phyloP scores from a whole-genome alignment of 2,888 invertebrate genomes.

The Diogma glabrata region DNA sequence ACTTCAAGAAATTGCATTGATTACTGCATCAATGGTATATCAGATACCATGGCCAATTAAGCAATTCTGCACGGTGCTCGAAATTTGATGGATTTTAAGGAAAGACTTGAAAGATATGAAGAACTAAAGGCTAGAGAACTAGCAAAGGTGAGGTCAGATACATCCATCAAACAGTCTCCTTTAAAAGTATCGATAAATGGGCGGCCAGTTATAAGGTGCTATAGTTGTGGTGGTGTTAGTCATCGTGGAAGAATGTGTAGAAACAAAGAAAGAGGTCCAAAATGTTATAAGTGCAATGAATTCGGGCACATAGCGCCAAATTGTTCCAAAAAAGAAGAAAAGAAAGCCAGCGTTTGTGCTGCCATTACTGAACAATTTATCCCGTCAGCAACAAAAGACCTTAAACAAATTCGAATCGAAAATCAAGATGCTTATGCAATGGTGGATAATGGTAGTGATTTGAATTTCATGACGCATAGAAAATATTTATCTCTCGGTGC shows the following conservation, averaged over 20 bases:
- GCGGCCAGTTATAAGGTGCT: too few relatives aligned
- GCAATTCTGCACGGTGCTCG: constrained; percentile 10
- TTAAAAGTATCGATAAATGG: not conserved
- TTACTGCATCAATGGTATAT: constrained; percentile 10
- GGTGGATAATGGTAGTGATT: constrained; percentile 55
- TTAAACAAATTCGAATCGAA: too few relatives aligned
- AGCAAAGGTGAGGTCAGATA: not conserved
- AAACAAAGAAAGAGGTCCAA: constrained; percentile 20
- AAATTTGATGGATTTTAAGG: constrained; percentile 12
- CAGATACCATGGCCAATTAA: constrained; percentile 12
- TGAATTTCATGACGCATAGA: not conserved
- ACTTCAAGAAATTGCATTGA: not conserved
- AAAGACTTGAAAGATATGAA: constrained; percentile 12
- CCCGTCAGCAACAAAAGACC: too few relatives aligned
- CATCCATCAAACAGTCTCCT: not conserved
- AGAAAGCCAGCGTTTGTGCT: too few relatives aligned
- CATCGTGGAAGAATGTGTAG: too few relatives aligned
- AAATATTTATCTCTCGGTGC: not conserved
- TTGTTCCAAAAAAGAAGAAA: not conserved
- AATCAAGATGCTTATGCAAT: too few relatives aligned
- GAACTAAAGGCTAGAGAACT: not conserved
- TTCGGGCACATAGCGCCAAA: constrained; percentile 21
- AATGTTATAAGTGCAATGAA: constrained; percentile 25
- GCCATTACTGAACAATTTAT: too few relatives aligned
- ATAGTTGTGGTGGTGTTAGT: too few relatives aligned